Conservation (phyloP, 2,797 vertebrate genomes). For the Alfaro cultratus region DNA sequence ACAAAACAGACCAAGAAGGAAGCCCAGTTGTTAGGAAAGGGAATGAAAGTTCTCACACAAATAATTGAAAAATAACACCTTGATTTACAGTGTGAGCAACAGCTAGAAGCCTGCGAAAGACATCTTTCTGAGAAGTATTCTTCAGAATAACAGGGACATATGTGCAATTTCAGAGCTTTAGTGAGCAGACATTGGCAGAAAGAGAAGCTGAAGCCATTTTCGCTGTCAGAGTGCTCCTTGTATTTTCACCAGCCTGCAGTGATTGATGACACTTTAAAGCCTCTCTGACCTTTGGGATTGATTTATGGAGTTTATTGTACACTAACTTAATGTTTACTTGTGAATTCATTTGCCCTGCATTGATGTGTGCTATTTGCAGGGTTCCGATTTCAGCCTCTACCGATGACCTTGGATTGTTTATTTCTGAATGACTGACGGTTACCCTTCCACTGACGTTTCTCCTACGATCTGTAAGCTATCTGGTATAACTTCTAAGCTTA, state of each 20-base stretch:
- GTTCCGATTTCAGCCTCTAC: constrained; percentile 56
- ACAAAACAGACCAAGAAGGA: constrained; percentile 30
- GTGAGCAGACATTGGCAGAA: constrained; percentile 24
- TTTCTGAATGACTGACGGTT: constrained; percentile 55
- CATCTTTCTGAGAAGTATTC: constrained; percentile 46
- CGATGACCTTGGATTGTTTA: constrained; percentile 35
- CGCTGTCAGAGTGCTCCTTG: constrained; percentile 34
- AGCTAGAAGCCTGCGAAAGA: constrained; percentile 47
- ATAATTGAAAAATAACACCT: constrained; percentile 63
- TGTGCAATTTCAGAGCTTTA: constrained; percentile 63
- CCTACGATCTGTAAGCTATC: constrained; percentile 10
- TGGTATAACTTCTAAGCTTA: constrained; percentile 25
- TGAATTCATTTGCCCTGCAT: constrained; percentile 66
- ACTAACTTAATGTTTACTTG: constrained; percentile 75
- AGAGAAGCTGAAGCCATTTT: constrained; percentile 45
- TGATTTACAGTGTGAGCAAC: constrained; percentile 49
- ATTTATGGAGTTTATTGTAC: constrained; percentile 80
- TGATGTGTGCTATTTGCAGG: constrained; percentile 76
- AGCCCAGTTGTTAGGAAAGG: constrained; percentile 19
- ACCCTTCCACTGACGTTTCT: constrained; percentile 31
- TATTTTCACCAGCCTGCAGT: constrained; percentile 58
- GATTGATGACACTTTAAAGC: constrained; percentile 78
- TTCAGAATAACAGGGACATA: constrained; percentile 54
- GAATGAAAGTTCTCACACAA: constrained; percentile 48
- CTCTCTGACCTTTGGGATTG: constrained; percentile 77